A percentile compares a stretch with the other conserved stretches of the same genome.
Conservation (phyloP, 1,140 invertebrate species). For the Cecropterus lyciades region DNA sequence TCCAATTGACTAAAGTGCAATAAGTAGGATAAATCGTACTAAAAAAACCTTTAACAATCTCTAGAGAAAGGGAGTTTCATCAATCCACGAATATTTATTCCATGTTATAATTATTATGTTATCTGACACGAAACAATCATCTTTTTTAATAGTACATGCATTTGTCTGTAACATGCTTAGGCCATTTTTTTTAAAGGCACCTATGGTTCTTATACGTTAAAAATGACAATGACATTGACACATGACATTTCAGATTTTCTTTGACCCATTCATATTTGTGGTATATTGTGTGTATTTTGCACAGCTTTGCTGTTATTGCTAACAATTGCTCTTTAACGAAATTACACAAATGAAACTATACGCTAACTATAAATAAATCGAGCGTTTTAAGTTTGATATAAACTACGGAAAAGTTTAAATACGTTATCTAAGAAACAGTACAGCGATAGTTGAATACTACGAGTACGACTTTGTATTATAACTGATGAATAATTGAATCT, state of each 20-base stretch:
- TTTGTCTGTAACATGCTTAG: too few species aligned
- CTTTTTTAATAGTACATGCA: too few species aligned
- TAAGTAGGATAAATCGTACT: too few species aligned
- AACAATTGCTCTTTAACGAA: not conserved
- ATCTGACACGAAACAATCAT: too few species aligned
- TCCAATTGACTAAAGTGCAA: too few species aligned
- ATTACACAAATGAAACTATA: not conserved
- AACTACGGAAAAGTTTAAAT: not conserved
- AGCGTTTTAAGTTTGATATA: not conserved
- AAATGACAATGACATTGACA: conserved; percentile 2
- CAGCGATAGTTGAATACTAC: conserved; percentile 5
- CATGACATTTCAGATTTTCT: not conserved
- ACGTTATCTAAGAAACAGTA: not conserved
- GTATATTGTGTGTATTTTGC: not conserved
- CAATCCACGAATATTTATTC: too few species aligned
- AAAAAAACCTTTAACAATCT: too few species aligned
- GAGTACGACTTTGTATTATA: conserved; percentile 19
- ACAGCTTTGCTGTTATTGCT: not conserved
- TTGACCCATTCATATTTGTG: not conserved
- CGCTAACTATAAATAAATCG: not conserved
- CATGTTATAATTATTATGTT: too few species aligned
- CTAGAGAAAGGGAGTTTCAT: too few species aligned
- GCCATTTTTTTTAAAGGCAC: too few species aligned
- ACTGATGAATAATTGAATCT: conserved; percentile 41
- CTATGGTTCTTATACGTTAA: too few species aligned